Evolutionary conservation across 1,140 invertebrate genomes (phyloP).

Genomic region (Sesamia nonagrioides): DNA sequence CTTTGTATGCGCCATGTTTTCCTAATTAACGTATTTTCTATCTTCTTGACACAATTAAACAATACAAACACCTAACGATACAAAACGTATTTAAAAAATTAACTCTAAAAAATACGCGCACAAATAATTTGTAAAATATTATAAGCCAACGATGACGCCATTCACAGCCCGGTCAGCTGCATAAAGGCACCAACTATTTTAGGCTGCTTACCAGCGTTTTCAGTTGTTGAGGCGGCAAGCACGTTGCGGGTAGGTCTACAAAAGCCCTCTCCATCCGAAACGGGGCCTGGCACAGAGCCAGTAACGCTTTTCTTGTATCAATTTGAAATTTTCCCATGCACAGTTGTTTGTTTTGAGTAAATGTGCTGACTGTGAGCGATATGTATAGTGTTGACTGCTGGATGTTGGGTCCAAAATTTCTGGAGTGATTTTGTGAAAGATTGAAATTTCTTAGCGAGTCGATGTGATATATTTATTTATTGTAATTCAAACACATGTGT

Average conservation of each 20-base stretch:
- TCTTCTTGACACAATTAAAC: too few species aligned
- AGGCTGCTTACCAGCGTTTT: conserved; percentile 44
- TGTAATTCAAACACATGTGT: too few species aligned
- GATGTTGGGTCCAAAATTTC: not conserved
- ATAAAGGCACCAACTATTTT: conserved; percentile 46
- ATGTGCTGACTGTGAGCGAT: conserved; percentile 27
- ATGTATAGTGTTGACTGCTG: conserved; percentile 15
- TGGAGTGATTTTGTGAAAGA: not conserved
- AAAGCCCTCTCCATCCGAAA: conserved; percentile 46
- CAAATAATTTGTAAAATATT: not conserved
- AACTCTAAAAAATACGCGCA: not conserved
- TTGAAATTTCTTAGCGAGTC: not conserved
- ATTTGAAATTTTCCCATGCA: conserved; percentile 53
- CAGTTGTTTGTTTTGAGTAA: conserved; percentile 43
- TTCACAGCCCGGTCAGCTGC: conserved; percentile 39
- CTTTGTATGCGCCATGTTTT: too few species aligned
- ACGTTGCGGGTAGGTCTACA: conserved; percentile 46
- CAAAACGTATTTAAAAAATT: not conserved
- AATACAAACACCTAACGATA: not conserved
- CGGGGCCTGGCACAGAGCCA: conserved; percentile 41
- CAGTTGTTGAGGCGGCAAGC: conserved; percentile 43
- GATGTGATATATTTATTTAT: not conserved
- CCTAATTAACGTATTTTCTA: too few species aligned
- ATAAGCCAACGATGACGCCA: not conserved
- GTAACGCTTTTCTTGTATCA: conserved; percentile 53